phyloP scores from a whole-genome alignment of 1,140 invertebrate species.

The Melanaphis sacchari region DNA sequence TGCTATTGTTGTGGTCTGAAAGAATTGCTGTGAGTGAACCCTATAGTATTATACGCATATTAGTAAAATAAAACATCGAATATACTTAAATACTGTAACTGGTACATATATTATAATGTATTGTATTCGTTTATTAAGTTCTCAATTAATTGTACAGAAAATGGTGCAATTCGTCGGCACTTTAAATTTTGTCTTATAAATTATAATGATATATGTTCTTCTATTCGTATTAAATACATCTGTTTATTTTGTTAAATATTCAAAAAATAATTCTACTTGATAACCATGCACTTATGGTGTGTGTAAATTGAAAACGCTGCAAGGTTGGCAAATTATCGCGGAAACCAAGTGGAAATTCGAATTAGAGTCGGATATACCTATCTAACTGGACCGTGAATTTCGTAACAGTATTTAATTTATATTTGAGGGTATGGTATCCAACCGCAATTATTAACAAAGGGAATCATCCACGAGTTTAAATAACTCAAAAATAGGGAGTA shows the following conservation, averaged over 20 bases:
- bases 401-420: conserved; percentile 12
- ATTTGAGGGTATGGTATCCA: neutral
- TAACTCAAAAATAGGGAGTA: neutral
- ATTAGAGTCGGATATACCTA: neutral
- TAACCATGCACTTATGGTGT: neutral
- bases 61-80: neutral
- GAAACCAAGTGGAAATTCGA: neutral
- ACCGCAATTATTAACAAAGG: neutral
- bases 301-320: too few species aligned
- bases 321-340: neutral
- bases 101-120: neutral
- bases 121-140: neutral
- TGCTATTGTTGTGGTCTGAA: neutral
- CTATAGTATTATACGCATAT: neutral
- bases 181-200: neutral
- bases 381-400: neutral
- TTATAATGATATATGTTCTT: neutral
- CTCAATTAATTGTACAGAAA: neutral
- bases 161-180: neutral
- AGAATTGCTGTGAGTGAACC: too few species aligned
- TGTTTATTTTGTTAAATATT: neutral
- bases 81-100: neutral
- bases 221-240: neutral
- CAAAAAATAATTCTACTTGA: neutral
- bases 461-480: neutral